Evolutionary conservation across 2,797 vertebrate species (phyloP).

Genomic region (Darevskia nairensis): DNA sequence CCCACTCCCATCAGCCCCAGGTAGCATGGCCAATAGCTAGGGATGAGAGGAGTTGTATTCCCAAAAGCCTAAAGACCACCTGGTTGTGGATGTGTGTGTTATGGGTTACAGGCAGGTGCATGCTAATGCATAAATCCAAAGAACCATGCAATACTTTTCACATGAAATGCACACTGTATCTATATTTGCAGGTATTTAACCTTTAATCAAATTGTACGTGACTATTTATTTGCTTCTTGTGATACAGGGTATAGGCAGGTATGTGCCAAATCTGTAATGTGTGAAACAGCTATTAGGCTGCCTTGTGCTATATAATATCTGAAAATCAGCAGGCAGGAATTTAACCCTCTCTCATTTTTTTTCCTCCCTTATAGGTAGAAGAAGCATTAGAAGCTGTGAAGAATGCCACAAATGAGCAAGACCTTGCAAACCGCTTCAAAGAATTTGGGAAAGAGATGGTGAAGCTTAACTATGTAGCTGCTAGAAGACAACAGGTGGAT

Average conservation of each 20-base stretch:
- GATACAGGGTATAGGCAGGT: not conserved
- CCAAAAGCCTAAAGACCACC: not conserved
- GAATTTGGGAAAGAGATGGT: slow-evolving; percentile 99
- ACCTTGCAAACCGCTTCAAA: slow-evolving; percentile 96
- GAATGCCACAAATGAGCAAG: slow-evolving; percentile 97
- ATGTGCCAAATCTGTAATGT: not conserved
- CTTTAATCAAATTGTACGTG: not conserved
- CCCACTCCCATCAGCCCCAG: too few relatives aligned
- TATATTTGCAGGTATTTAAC: not conserved
- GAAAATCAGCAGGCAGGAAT: not conserved
- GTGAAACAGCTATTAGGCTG: not conserved
- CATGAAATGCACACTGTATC: not conserved
- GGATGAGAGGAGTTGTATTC: too few relatives aligned
- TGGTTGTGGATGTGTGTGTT: not conserved
- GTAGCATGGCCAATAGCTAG: too few relatives aligned
- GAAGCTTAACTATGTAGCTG: slow-evolving; percentile 97
- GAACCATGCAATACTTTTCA: slow-evolving; percentile 2
- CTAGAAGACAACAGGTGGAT: slow-evolving; percentile 94
- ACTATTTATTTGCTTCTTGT: not conserved
- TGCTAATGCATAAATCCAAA: not conserved
- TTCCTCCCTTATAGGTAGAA: slow-evolving; percentile 85
- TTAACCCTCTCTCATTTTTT: not conserved
- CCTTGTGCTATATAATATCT: not conserved
- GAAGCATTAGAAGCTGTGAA: slow-evolving; percentile 96
- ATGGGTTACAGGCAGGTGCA: not conserved